Percentiles rank a stretch among this genome's conserved stretches.
phyloP scores from a whole-genome alignment of 37 sponge, comb jelly and placozoan genomes.

The Aplysina aerophoba region DNA sequence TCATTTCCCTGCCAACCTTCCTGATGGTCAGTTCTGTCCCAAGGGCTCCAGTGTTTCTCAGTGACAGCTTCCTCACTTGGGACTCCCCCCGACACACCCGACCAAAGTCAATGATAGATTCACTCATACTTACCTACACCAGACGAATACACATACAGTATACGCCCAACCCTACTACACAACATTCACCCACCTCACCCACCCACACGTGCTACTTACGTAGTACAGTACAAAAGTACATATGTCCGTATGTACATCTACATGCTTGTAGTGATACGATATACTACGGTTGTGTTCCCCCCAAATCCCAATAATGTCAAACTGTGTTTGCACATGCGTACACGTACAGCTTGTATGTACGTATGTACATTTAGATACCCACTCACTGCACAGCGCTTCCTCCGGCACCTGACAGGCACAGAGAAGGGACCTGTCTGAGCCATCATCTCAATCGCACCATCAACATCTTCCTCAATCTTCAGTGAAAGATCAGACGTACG shows the following conservation, averaged over 20 bases:
- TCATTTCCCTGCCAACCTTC: not conserved
- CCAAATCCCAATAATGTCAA: no score
- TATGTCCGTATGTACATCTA: no score
- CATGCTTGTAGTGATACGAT: no score
- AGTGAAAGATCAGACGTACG: not conserved
- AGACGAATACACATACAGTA: not conserved
- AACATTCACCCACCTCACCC: no score
- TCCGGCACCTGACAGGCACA: conserved; percentile 79
- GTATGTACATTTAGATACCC: not conserved
- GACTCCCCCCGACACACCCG: conserved; percentile 86
- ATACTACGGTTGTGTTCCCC: no score
- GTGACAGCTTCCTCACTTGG: conserved; percentile 33
- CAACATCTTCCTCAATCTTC: conserved; percentile 75
- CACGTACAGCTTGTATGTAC: no score
- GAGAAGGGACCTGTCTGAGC: conserved; percentile 92
- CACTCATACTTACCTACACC: conserved; percentile 15
- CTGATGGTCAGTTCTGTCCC: conserved; percentile 65
- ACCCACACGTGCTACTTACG: no score
- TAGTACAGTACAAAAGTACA: no score
- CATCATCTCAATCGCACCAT: conserved; percentile 70
- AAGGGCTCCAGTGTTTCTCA: conserved; percentile 83
- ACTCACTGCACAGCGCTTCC: conserved; percentile 69
- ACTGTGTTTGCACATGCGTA: no score
- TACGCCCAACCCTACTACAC: no score
- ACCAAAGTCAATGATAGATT: conserved; percentile 70